Percentiles rank a stretch among this genome's conserved stretches.
Conservation (phyloP, 2,113 vertebrate species). For the Zosterops borbonicus region DNA sequence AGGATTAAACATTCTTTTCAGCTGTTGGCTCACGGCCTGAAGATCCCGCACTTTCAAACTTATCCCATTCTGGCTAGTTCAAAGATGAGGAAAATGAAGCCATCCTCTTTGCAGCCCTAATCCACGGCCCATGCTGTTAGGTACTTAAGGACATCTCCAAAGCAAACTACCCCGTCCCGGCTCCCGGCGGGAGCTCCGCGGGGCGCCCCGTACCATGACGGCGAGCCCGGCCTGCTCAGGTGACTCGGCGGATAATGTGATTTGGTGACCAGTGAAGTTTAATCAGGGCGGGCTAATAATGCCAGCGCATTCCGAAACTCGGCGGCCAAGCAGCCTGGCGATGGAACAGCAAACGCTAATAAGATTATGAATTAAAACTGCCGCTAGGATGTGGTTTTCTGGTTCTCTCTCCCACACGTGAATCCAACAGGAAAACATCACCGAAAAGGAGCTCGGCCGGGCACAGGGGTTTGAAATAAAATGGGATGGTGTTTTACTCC, state of each 20-base stretch:
- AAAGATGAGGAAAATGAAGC: conserved; percentile 71
- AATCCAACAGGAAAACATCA: background rate
- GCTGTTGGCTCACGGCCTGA: conserved; percentile 26
- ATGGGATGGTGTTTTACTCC: background rate
- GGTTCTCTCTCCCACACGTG: background rate
- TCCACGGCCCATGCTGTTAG: conserved; percentile 61
- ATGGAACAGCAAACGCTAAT: conserved; percentile 19
- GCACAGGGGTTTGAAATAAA: background rate
- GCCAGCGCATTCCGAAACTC: conserved; percentile 47
- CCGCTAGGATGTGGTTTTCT: background rate
- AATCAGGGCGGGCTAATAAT: conserved; percentile 50
- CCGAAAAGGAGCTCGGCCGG: background rate
- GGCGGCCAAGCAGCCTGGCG: conserved; percentile 47
- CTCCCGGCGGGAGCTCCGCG: conserved; percentile 13
- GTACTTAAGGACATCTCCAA: conserved; percentile 64
- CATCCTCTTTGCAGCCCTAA: conserved; percentile 67
- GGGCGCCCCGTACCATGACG: conserved; percentile 48
- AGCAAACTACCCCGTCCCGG: conserved; percentile 70
- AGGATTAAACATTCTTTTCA: conserved; percentile 59
- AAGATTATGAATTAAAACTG: conserved; percentile 52
- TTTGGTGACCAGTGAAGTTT: conserved; percentile 59
- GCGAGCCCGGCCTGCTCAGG: conserved; percentile 19
- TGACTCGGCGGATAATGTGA: conserved; percentile 59
- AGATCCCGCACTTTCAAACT: conserved; percentile 53
- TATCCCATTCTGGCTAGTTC: conserved; percentile 33